phyloP scores from a whole-genome alignment of 2,797 vertebrate genomes.

The Mus caroli region DNA sequence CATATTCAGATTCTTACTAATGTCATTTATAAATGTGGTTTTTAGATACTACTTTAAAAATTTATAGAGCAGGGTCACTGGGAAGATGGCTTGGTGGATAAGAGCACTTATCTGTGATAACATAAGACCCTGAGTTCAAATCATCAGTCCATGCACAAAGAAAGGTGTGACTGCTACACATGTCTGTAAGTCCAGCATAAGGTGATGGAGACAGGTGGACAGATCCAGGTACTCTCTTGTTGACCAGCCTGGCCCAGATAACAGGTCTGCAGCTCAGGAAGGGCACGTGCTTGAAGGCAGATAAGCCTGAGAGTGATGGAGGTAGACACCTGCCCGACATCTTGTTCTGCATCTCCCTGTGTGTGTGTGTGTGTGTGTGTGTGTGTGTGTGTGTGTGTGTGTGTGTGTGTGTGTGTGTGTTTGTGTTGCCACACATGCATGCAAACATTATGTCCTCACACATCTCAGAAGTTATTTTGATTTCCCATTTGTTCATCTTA shows the following conservation, averaged over 20 bases:
- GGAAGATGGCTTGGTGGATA: neutral
- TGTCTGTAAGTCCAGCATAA: neutral
- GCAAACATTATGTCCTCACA: neutral
- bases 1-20: neutral
- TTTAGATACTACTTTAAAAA: neutral
- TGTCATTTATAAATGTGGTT: neutral
- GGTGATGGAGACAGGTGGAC: neutral
- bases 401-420: neutral
- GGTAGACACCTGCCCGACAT: neutral
- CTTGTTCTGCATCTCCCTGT: neutral
- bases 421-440: neutral
- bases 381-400: neutral
- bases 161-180: neutral
- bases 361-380: neutral
- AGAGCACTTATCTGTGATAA: neutral
- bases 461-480: neutral
- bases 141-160: too few relatives aligned
- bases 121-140: neutral
- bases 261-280: neutral
- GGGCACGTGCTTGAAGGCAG: neutral
- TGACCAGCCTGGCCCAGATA: neutral
- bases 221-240: neutral
- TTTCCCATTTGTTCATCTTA: neutral
- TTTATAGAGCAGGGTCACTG: accelerated
- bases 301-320: neutral